Evolutionary conservation across 1,140 invertebrate species (phyloP).

Genomic region (Stegodyphus dumicola): DNA sequence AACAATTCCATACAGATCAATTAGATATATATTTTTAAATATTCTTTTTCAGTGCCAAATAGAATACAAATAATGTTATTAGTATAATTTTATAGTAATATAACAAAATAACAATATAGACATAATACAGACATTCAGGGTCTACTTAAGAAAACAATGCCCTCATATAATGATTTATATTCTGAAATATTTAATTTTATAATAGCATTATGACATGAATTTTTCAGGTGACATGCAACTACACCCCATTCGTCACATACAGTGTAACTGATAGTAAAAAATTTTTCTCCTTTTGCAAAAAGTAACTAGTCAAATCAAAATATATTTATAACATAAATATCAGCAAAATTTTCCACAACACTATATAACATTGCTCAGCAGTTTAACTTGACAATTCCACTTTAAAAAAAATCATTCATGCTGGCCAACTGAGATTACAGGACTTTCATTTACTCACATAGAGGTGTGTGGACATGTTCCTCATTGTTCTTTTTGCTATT

Average conservation of each 20-base stretch:
- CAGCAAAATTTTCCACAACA: constrained; percentile 54
- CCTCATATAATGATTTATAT: too few relatives aligned
- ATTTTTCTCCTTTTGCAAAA: constrained; percentile 11
- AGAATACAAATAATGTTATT: background rate
- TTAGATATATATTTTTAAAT: background rate
- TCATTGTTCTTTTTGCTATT: constrained; percentile 52
- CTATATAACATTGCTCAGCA: constrained; percentile 35
- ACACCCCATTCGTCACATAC: too few relatives aligned
- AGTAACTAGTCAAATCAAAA: constrained; percentile 54
- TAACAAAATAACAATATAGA: too few relatives aligned
- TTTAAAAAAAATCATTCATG: constrained; percentile 50
- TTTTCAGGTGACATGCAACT: too few relatives aligned
- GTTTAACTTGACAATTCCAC: constrained; percentile 20
- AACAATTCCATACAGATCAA: background rate
- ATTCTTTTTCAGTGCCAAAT: background rate
- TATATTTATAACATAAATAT: constrained; percentile 52
- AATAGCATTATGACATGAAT: too few relatives aligned
- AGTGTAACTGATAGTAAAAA: too few relatives aligned
- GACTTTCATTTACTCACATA: constrained; percentile 49
- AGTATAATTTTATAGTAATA: too few relatives aligned
- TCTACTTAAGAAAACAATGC: too few relatives aligned
- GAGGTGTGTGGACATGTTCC: constrained; percentile 57
- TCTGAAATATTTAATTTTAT: too few relatives aligned
- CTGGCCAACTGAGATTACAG: constrained; percentile 57
- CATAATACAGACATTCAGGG: too few relatives aligned